phyloP scores from a whole-genome alignment of 2,888 invertebrate genomes.

The Pristionchus exspectatus region DNA sequence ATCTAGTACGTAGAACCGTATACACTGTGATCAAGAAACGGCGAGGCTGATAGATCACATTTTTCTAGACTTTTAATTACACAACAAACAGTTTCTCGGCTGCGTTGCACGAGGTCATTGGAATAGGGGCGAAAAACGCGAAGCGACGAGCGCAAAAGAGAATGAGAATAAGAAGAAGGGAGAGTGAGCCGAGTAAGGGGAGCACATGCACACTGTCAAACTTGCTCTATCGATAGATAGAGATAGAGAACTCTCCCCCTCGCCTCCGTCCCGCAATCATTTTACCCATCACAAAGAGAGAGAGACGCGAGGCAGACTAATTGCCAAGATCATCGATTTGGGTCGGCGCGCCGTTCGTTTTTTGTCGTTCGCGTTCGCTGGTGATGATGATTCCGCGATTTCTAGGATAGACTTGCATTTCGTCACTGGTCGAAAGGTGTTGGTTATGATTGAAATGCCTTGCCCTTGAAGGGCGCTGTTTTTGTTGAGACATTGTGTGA shows the following conservation, averaged over 20 bases:
- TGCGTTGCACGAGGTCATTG: not conserved
- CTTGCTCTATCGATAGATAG: conserved; percentile 45
- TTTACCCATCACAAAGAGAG: not conserved
- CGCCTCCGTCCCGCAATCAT: conserved; percentile 27
- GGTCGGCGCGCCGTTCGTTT: not conserved
- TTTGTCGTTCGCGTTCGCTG: not conserved
- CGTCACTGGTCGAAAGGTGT: not conserved
- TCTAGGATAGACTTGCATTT: not conserved
- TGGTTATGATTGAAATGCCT: not conserved
- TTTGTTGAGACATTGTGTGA: not conserved
- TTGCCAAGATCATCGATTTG: conserved; percentile 43
- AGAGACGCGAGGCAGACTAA: conserved; percentile 7
- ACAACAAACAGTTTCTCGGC: not conserved
- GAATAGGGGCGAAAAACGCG: not conserved
- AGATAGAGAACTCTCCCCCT: not conserved
- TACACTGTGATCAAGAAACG: too few species aligned
- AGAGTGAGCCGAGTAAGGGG: conserved; percentile 12
- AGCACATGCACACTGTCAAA: conserved; percentile 30
- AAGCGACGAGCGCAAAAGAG: not conserved
- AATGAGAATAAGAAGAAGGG: conserved; percentile 8
- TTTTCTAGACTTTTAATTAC: not conserved
- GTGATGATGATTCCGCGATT: not conserved
- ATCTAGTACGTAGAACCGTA: too few species aligned
- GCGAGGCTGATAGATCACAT: too few species aligned
- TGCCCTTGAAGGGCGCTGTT: not conserved